phyloP scores from a whole-genome alignment of 2,888 invertebrate genomes.

The Nebria brevicollis region DNA sequence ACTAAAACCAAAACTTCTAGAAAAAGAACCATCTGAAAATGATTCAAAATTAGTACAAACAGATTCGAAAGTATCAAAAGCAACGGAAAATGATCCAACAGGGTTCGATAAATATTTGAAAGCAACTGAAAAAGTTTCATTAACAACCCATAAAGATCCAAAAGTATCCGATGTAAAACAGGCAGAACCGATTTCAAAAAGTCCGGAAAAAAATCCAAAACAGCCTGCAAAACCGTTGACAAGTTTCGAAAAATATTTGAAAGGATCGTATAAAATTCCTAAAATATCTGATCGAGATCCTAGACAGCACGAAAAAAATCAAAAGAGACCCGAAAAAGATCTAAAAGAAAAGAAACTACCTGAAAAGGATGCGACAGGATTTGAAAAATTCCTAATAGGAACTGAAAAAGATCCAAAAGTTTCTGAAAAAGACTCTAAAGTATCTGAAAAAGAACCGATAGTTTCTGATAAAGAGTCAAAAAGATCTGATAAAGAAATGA shows the following conservation, averaged over 20 bases:
- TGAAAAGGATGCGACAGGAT: conserved; percentile 10
- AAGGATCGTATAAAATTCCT: background rate
- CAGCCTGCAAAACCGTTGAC: background rate
- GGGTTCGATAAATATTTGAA: background rate
- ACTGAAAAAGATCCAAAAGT: background rate
- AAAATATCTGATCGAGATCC: background rate
- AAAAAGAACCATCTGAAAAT: background rate
- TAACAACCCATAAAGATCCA: background rate
- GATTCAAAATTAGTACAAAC: background rate
- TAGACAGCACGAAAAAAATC: background rate
- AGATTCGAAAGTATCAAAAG: background rate
- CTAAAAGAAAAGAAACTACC: background rate
- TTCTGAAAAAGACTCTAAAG: background rate
- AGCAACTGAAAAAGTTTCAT: background rate
- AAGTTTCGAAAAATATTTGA: background rate
- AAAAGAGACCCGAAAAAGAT: background rate
- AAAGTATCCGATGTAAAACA: background rate
- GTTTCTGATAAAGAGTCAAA: background rate
- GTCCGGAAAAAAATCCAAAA: background rate
- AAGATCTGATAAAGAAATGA: background rate
- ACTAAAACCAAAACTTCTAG: background rate
- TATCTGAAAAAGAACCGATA: background rate
- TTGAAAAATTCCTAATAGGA: background rate
- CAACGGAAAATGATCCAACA: background rate
- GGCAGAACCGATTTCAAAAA: background rate